Evolutionary conservation across 2,797 vertebrate genomes (phyloP), one percentile per base, ranked within the genome.

Genomic region (Sebastes elongatus): DNA sequence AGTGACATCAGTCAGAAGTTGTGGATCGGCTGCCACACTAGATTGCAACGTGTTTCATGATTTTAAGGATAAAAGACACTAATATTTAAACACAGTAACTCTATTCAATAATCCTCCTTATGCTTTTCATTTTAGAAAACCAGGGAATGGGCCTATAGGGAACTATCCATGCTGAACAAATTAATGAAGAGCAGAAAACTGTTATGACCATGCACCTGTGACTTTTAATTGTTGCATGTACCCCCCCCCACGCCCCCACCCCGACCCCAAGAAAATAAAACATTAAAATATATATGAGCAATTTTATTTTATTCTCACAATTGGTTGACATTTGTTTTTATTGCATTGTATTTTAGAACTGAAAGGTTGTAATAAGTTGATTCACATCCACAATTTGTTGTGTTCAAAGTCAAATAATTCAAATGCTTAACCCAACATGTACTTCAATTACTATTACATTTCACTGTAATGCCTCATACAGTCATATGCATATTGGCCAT

Each of bases 241-340:
- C 14, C 14, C 6, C 0, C 0, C 6, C 42, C 14, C 1, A 4
- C 1, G 0, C 10, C 33, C 2, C 10, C 16, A 16, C 20, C 20
- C 16, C 18, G 7, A 52, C 46, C 49, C 49, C 16, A 46, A 46
- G 42, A 46, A 46, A 46, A 46, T 46, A 46, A 46, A 46, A 46
- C 42, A 46, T 46, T 7, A 46, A 46, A 46, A 46, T 46, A 46
- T 46, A 46, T 42, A 42, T 46, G 28, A 61, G 10, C 7, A 9
- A 14, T 63, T 5, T 38, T 42, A 9, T 25, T 64, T 64, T 42
- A 25, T 5, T 64, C 2, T 14, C 22, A n/a, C 62, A 42, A 38
- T 49, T 27, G 1, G 9, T 11, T 62, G 16, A 65, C 18, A 20
- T 66, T 20, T 4, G 6, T 46, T 66, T 66, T 66, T 27, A 28